Conservation (phyloP, 2,797 vertebrate genomes). For the Epinephelus malabaricus region DNA sequence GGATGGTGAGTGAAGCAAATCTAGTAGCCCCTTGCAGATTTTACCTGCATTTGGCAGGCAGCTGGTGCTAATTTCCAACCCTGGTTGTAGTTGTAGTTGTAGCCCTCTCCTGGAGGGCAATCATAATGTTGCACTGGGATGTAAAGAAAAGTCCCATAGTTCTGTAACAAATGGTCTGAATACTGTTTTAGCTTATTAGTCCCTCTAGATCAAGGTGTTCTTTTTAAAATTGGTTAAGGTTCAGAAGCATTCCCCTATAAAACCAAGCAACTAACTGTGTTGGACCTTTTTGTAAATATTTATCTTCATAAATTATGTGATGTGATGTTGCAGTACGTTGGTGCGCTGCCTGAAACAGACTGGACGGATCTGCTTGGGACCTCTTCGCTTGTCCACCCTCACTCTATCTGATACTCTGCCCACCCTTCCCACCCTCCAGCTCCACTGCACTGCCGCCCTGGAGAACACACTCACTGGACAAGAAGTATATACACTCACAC, state of each 20-base stretch:
- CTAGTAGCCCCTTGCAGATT: no score
- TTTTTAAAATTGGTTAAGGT: no score
- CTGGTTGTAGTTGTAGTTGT: no score
- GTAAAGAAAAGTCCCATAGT: background rate
- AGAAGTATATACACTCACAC: slow-evolving; percentile 83
- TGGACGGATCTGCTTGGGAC: slow-evolving; percentile 93
- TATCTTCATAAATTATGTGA: background rate
- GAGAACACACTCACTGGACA: slow-evolving; percentile 93
- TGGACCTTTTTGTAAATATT: background rate
- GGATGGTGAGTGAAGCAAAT: no score
- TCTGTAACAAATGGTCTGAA: background rate
- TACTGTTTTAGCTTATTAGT: background rate
- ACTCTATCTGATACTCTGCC: slow-evolving; percentile 92
- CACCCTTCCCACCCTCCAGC: slow-evolving; percentile 92
- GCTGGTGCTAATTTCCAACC: no score
- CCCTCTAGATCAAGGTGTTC: background rate
- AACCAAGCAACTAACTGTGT: background rate
- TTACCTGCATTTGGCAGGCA: no score
- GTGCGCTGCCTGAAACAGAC: slow-evolving; percentile 97
- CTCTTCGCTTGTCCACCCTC: slow-evolving; percentile 93
- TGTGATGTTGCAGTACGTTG: slow-evolving; percentile 86
- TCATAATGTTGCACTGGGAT: background rate
- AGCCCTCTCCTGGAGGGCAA: background rate
- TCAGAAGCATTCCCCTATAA: background rate
- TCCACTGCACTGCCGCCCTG: slow-evolving; percentile 93